Base-by-base conservation (phyloP, 23 tunicate genomes). In the Styela clava region DNA sequence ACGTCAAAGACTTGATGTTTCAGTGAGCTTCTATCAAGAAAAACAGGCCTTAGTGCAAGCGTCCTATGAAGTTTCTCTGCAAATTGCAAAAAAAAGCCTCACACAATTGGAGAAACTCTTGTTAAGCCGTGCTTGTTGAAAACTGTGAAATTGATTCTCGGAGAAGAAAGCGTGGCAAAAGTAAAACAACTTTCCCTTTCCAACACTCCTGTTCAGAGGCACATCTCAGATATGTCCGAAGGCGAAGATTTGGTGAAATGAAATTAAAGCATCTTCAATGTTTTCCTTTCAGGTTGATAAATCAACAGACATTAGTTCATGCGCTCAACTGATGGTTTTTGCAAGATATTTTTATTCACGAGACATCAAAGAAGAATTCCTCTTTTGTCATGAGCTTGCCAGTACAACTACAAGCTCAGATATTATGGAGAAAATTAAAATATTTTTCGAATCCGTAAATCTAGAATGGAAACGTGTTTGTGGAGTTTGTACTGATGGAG, bases 251-350 rank as follows among this genome's bases (percentile, higher is more conserved):
- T 82, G 68, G 79, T 88, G 37, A 80, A 83, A 61, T 73, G 77
- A 88, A 68, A 83, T 74, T 67, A 88, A 83, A 83, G 78, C 73
- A 81, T 85, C 85, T 67, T 73, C 73, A 61, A 79, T 83, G 86
- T 80, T 88, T 88, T 86, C 84, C 35, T 74, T 76, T 35, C 92
- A 83, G 69, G 36, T 88, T 64, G 92, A 88, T 83, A 87, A 88
- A 83, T 76, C 92, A 1, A 88, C 87, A 0, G 79, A 88, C 56
- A 72, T 88, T 1, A 65, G 87, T 31, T 83, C 87, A 26, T 84
- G 88, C 63, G 81, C 94, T 76, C 94, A 88, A 85, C 65, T 88
- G 68, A 62, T 84, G 69, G 91, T 87, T 1, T 88, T 88, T 72
- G 94, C 61, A 63, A 84, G 80, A 84, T 84, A 88, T 79, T 33